These are phyloP conservation scores for Netelia fuscicornis DNA, from an alignment of 2,888 invertebrate species.

Conservation along the genomic window DNA sequence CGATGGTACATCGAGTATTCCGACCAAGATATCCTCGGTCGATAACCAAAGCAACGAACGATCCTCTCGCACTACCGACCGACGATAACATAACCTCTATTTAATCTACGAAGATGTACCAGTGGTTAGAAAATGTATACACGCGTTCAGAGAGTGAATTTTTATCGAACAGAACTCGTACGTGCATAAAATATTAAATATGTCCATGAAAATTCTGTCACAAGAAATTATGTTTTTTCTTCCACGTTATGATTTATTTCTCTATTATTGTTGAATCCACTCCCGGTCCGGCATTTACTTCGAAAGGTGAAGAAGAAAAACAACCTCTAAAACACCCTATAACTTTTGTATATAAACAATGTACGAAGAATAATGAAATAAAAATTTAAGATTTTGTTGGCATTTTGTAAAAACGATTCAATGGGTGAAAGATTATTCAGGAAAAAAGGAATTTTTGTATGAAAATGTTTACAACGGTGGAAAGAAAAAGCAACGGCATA, in stretches of 20 bases:
- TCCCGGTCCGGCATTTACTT: constrained; percentile 2
- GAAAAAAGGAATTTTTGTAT: background rate
- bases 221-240: background rate
- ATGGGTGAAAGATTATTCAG: background rate
- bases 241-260: background rate
- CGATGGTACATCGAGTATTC: constrained; percentile 48
- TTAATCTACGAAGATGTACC: background rate
- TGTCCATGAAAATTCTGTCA: background rate
- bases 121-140: background rate
- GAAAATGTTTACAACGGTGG: too few species aligned
- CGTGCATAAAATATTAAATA: background rate
- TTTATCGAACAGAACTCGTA: background rate
- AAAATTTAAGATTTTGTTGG: background rate
- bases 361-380: background rate
- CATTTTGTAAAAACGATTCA: too few species aligned
- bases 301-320: background rate
- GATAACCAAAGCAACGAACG: constrained; percentile 3
- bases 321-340: background rate
- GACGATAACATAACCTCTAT: background rate
- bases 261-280: background rate
- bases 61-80: constrained; percentile 22
- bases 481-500: too few species aligned
- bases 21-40: background rate
- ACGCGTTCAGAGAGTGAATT: background rate
- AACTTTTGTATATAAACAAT: constrained; percentile 5